These are phyloP conservation scores for Frieseomelitta varia DNA, from an alignment of 1,140 invertebrate genomes.

Conservation along the genomic window DNA sequence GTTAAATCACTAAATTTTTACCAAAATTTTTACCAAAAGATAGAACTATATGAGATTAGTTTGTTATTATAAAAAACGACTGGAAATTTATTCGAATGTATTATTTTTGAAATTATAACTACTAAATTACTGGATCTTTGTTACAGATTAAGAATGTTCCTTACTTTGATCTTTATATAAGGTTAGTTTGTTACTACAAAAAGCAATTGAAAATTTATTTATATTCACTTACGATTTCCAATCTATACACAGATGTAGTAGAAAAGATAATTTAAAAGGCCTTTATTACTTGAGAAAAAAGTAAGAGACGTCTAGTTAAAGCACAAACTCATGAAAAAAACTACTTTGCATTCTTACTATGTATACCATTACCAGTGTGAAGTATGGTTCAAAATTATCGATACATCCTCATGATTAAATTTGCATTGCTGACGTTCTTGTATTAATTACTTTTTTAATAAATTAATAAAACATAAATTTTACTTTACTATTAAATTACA, in stretches of 20 bases:
- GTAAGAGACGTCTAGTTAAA: background rate
- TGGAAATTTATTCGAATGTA: background rate
- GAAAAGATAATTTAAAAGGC: background rate
- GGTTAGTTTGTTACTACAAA: conserved; percentile 18
- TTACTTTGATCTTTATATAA: background rate
- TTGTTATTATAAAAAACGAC: background rate
- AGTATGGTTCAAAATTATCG: conserved; percentile 19
- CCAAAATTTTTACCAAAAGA: background rate
- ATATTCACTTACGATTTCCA: conserved; percentile 21
- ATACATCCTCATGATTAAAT: background rate
- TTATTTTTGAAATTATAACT: background rate
- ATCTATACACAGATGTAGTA: background rate
- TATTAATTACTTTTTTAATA: background rate
- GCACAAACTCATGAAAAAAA: conserved; percentile 25
- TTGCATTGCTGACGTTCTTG: background rate
- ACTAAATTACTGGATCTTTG: background rate
- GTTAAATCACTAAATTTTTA: background rate
- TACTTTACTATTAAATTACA: background rate
- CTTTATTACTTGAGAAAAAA: background rate
- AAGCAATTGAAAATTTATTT: background rate
- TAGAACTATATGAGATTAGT: conserved; percentile 8
- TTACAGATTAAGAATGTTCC: background rate
- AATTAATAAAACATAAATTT: background rate
- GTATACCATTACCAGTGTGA: conserved; percentile 17
- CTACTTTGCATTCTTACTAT: conserved; percentile 33